A percentile compares a stretch with the other conserved stretches of the same genome.
Conservation (phyloP, 2,797 vertebrate species). For the Spea hammondii region DNA sequence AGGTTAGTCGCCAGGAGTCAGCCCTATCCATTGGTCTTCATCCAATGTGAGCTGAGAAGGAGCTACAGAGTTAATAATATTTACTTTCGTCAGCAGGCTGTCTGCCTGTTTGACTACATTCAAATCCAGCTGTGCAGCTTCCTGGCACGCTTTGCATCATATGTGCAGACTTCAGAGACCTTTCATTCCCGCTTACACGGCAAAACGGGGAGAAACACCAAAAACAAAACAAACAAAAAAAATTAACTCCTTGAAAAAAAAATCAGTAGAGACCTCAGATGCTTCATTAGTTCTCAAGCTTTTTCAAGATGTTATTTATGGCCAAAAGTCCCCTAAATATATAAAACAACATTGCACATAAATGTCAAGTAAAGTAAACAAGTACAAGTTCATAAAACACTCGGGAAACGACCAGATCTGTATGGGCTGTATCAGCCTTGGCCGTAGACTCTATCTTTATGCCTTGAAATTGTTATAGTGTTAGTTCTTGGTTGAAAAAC, state of each 20-base stretch:
- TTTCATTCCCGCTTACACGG: not conserved
- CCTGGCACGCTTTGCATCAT: not conserved
- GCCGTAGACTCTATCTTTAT: too few species aligned
- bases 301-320: conserved; percentile 21
- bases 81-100: conserved; percentile 14
- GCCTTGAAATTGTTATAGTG: too few species aligned
- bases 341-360: conserved; percentile 1
- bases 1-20: not conserved
- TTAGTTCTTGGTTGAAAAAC: too few species aligned
- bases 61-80: not conserved
- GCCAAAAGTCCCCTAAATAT: conserved; percentile 4
- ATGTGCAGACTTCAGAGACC: not conserved
- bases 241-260: not conserved
- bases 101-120: not conserved
- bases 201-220: not conserved
- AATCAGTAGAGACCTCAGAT: conserved; percentile 8
- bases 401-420: too few species aligned
- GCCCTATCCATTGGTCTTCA: not conserved
- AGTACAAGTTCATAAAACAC: too few species aligned
- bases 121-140: conserved; percentile 6
- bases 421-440: too few species aligned
- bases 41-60: not conserved
- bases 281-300: not conserved
- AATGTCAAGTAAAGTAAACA: too few species aligned
- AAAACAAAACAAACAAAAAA: not conserved